These are phyloP conservation scores for Atethmia centrago DNA, from an alignment of 2,888 invertebrate species.

Conservation along the genomic window DNA sequence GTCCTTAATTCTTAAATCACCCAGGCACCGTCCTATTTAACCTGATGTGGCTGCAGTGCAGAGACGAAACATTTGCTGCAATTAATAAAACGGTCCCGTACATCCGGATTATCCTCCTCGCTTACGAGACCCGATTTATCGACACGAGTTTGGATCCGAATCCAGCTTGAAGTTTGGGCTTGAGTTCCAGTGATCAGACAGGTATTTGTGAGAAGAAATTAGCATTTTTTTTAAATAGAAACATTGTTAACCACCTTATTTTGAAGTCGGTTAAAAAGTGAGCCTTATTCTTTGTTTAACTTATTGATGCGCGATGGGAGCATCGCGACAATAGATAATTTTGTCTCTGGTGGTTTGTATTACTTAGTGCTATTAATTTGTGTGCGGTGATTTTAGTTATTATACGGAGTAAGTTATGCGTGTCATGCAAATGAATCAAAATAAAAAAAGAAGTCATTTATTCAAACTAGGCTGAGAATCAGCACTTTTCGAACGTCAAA, in stretches of 20 bases:
- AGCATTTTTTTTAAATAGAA: background rate
- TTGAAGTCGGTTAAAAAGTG: background rate
- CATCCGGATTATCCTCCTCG: slow-evolving; percentile 70
- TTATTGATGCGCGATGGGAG: background rate
- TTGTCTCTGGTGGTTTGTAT: too few species aligned
- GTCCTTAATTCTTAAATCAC: background rate
- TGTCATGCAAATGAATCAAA: too few species aligned
- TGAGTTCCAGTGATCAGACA: slow-evolving; percentile 42
- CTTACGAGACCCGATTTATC: slow-evolving; percentile 74
- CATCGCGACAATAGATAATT: background rate
- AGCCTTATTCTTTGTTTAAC: background rate
- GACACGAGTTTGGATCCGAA: slow-evolving; percentile 60
- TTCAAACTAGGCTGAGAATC: too few species aligned
- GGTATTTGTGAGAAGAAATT: background rate
- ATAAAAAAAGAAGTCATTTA: too few species aligned
- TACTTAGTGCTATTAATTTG: too few species aligned
- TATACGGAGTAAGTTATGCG: too few species aligned
- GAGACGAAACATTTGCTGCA: slow-evolving; percentile 63
- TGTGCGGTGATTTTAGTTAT: too few species aligned
- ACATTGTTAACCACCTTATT: accelerated
- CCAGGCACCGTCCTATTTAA: background rate
- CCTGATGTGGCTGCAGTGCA: slow-evolving; percentile 49
- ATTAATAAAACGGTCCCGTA: slow-evolving; percentile 73
- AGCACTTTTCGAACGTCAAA: too few species aligned
- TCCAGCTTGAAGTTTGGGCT: slow-evolving; percentile 56